Conservation (phyloP, 2,113 vertebrate species). For the Amazona guildingii region DNA sequence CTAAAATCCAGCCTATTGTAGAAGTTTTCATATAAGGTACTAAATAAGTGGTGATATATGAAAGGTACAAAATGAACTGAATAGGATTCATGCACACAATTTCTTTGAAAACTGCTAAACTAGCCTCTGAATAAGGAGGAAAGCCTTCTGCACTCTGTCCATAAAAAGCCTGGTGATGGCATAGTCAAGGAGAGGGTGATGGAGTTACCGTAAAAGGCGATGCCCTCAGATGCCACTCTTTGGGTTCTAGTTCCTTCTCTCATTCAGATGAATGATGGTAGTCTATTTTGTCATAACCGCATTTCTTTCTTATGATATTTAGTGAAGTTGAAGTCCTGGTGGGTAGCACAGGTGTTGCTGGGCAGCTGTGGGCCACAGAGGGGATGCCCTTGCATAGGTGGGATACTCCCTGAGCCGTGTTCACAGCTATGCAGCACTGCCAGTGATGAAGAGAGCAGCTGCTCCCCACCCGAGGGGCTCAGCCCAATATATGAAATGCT, state of each 20-base stretch:
- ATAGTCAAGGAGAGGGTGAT: neutral
- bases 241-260: neutral
- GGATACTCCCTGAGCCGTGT: fast-evolving
- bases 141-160: neutral
- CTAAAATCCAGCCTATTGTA: neutral
- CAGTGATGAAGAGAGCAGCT: neutral
- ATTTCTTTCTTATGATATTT: neutral
- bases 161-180: neutral
- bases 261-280: neutral
- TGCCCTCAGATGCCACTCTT: neutral
- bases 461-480: neutral
- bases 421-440: neutral
- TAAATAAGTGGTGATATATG: neutral
- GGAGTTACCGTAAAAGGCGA: neutral
- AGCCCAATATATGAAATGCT: neutral
- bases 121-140: neutral
- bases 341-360: fast-evolving
- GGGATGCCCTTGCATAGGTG: neutral
- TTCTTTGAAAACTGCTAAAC: neutral
- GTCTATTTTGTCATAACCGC: neutral
- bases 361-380: neutral
- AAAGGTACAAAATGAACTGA: neutral
- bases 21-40: neutral
- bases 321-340: neutral
- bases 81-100: neutral